Base-by-base conservation (phyloP, 2,888 invertebrate species). In the Drosophila tanythrix region DNA sequence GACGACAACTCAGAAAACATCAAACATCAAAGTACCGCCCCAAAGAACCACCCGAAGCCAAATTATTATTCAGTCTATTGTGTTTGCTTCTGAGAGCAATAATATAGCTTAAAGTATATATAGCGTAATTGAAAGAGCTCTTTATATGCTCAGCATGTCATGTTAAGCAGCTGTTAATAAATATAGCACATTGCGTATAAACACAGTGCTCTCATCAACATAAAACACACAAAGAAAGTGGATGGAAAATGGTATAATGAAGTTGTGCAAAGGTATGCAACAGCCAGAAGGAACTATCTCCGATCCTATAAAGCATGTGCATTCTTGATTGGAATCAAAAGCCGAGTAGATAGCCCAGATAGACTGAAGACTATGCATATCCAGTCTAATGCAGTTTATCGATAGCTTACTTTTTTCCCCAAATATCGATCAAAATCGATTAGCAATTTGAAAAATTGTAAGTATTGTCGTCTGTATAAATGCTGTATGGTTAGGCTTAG, bases 1-100 rank as follows among this genome's bases (percentile, higher is more conserved):
- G 31, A 33, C 11, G 25, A 53, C 61, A 61, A 36, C 21, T 4
- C 50, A 81, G 10, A 46, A 46, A 43, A 15, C 4, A 8, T 46
- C 27, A 38, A 38, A 56, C 75, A 55, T 79, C 83, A 83, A 83
- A 82, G 58, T 38, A 48, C 27, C 50, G 15, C n/a, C 53, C 31
- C 15, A 38, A 38, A 27, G 73, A 59, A 11, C 33, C 33, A 55
- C 35, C 48, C 64, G 53, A 27, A 58, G 50, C 48, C 50, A 36
- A 21, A 33, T 72, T 50, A 55, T 29, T 59, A 72, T 72, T 55
- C 70, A 64, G 58, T 35, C 55, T 33, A 31, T 18, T 50, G 13
- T 43, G 50, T 60, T 60, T 48, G 43, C 2, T 40, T 36, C 4
- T 18, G 50, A 3, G 31, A 25, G 29, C 51, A 51, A 51, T 64